These are phyloP conservation scores for Porites australiensis DNA, from an alignment of 64 coral and sea anemone genomes.

Conservation along the genomic window DNA sequence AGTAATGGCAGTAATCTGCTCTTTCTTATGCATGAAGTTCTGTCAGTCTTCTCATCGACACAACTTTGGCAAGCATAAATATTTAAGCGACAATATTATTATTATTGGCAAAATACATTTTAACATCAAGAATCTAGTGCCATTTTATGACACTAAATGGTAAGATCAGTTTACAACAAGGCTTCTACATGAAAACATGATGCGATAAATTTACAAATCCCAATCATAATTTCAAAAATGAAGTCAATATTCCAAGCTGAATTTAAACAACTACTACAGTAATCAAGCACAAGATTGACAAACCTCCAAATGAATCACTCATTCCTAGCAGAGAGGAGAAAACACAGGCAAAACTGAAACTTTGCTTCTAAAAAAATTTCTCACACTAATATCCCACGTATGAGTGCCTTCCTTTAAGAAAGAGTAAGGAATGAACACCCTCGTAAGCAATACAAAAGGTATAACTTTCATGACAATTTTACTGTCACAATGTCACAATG, in stretches of 20 bases:
- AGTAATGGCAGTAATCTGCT: no score
- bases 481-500: neutral
- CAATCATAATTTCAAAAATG: neutral
- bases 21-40: no score
- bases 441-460: conserved; percentile 11
- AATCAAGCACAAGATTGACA: neutral
- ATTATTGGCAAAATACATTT: no score
- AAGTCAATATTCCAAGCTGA: no score
- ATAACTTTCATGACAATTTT: conserved; percentile 23
- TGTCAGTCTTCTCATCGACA: no score
- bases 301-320: conserved; percentile 21
- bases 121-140: no score
- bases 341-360: neutral
- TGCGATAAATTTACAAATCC: neutral
- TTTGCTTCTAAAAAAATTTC: conserved; percentile 24
- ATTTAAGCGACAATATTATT: no score
- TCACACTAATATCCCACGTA: neutral
- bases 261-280: neutral
- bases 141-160: no score
- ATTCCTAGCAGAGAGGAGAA: neutral
- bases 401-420: conserved; percentile 7
- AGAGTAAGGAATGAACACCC: neutral
- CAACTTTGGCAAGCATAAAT: no score
- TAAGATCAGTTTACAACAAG: no score
- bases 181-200: no score